Conservation (phyloP, 2,797 vertebrate species). For the Allobates femoralis region DNA sequence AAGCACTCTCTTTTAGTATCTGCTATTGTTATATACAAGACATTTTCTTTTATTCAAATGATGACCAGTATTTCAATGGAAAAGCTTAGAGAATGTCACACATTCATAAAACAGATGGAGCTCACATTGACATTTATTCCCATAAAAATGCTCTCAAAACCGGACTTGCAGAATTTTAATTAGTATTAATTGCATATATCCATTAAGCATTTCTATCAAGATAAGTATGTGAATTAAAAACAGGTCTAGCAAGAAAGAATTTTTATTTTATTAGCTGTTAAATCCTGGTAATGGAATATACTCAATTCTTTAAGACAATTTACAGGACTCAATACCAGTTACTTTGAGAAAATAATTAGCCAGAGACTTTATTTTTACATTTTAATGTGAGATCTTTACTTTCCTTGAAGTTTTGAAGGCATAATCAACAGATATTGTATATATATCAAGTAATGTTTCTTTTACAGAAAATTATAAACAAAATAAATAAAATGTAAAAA, state of each 20-base stretch:
- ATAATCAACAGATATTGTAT: conserved; percentile 35
- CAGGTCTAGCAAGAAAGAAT: conserved; percentile 64
- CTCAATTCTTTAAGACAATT: conserved; percentile 68
- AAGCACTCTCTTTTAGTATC: not conserved
- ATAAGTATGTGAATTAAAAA: conserved; percentile 65
- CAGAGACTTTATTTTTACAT: conserved; percentile 62
- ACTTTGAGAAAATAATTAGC: conserved; percentile 71
- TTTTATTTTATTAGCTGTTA: conserved; percentile 73
- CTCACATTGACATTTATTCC: conserved; percentile 49
- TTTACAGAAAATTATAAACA: not conserved
- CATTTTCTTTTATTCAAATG: conserved; percentile 48
- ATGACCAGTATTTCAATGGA: conserved; percentile 40
- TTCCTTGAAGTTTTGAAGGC: conserved; percentile 62
- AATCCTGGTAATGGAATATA: conserved; percentile 67
- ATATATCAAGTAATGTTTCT: not conserved
- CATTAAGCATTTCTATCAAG: conserved; percentile 62
- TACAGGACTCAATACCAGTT: conserved; percentile 70
- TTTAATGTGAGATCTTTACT: conserved; percentile 64
- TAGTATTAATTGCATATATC: conserved; percentile 57
- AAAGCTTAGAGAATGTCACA: conserved; percentile 20
- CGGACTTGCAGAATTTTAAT: conserved; percentile 60
- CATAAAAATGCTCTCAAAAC: conserved; percentile 55
- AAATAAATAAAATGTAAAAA: not conserved
- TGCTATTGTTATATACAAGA: not conserved
- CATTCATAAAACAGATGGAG: conserved; percentile 59